Evolutionary conservation across 2,888 invertebrate species (phyloP), one percentile per base, ranked within the genome.

Genomic region (Ichneumoninae sp.): DNA sequence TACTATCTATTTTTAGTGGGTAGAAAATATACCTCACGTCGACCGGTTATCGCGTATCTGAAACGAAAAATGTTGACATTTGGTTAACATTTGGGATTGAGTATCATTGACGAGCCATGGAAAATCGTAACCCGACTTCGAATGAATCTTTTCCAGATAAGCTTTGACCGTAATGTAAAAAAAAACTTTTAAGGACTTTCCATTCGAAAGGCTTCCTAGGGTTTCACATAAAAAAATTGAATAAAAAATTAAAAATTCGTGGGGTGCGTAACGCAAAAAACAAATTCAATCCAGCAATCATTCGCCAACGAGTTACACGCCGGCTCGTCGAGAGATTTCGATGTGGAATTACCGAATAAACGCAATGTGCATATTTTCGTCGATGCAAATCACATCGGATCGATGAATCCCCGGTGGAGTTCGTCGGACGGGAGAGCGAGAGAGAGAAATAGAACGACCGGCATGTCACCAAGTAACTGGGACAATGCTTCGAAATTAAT

Each of bases 401-500:
- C 87, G 87, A 87, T 87, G 86, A 87, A 89, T 86, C 36, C 83
- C 84, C 79, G 63, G 73, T 60, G 74, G 80, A 86, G 57, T 44
- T 22, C 47, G 44, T 13, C 54, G 70, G 60, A 40, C 26, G 30
- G 50, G 33, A 63, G 68, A 60, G 65, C 40, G 50, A 70, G 50
- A 50, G 26, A 40, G 50, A 60, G 8, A 40, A 66, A 47, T 22
- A 70, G 68, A 77, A 54, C 54, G 74, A 16, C 78, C 70, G 74
- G 76, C 71, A 81, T 75, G 86, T 88, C 85, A 79, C 75, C 86
- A 79, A 83, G 86, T 87, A 90, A 91, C 88, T 90, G 78, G 89
- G 88, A 86, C 89, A 88, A 89, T 88, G 88, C 85, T 86, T 83
- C 80, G 77, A 89, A 91, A 91, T 91, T 88, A 89, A 90, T 88